Conservation (phyloP, 2,888 invertebrate species). For the Lamellibrachia satsuma region DNA sequence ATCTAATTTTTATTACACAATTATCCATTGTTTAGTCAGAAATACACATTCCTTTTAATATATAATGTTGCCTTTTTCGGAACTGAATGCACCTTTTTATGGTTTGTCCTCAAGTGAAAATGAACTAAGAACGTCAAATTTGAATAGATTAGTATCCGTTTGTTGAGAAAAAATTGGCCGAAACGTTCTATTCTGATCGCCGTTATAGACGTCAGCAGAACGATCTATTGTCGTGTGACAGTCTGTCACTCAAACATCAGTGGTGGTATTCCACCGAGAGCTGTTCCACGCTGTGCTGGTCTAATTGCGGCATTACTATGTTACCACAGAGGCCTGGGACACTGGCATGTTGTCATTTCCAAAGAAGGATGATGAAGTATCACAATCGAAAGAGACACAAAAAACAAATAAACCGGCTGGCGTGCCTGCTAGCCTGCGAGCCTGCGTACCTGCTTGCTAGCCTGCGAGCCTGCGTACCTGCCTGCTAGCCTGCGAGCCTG, state of each 20-base stretch:
- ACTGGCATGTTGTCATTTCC: not conserved
- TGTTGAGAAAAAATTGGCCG: not conserved
- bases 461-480: too few species aligned
- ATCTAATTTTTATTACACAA: too few species aligned
- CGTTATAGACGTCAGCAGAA: not conserved
- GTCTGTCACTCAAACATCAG: not conserved
- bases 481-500: not conserved
- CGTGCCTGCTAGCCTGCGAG: not conserved
- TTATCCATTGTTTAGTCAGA: too few species aligned
- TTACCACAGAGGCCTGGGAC: not conserved
- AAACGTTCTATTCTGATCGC: not conserved
- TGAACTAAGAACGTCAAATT: not conserved
- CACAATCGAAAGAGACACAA: not conserved
- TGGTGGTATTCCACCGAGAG: not conserved
- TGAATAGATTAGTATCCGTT: not conserved
- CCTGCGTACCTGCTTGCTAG: not conserved
- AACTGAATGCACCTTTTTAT: not conserved
- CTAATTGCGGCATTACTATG: not conserved
- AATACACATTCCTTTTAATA: too few species aligned
- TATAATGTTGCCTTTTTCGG: not conserved
- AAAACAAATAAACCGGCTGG: not conserved
- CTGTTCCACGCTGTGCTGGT: not conserved
- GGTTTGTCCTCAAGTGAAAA: not conserved
- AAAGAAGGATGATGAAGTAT: not conserved
- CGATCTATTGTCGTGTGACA: not conserved